phyloP scores from a whole-genome alignment of 2,888 invertebrate species.

The Bombylius discolor region DNA sequence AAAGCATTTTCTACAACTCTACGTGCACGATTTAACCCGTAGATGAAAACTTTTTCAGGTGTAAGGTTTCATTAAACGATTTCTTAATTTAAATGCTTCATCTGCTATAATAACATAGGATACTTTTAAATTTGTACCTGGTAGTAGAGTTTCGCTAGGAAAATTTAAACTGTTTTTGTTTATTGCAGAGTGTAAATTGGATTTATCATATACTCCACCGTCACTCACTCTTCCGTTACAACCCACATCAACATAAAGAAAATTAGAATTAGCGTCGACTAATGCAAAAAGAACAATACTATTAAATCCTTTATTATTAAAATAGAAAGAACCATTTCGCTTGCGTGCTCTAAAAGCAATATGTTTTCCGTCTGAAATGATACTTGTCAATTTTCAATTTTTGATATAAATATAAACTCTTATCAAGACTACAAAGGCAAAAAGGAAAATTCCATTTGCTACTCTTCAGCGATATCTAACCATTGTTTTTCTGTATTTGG shows the following conservation, averaged over 20 bases:
- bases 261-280: constrained; percentile 17
- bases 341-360: constrained; percentile 20
- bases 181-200: neutral
- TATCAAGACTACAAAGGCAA: constrained; percentile 17
- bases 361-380: constrained; percentile 21
- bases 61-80: constrained; percentile 12
- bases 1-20: neutral
- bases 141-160: constrained; percentile 5
- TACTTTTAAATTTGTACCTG: constrained; percentile 1
- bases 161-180: neutral
- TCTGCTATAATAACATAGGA: constrained; percentile 10
- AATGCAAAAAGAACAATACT: constrained; percentile 16
- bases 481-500: constrained; percentile 18
- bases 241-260: constrained; percentile 16
- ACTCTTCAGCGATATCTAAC: constrained; percentile 19
- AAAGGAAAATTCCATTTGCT: constrained; percentile 23
- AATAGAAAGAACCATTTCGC: constrained; percentile 19
- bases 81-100: constrained; percentile 10
- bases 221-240: constrained; percentile 15
- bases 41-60: neutral
- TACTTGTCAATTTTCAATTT: too few relatives aligned
- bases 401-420: neutral
- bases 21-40: neutral
- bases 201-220: constrained; percentile 4
- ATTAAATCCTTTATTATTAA: constrained; percentile 20